Evolutionary conservation across 2,113 vertebrate genomes (phyloP), one percentile per base, ranked within the genome.

Genomic region (Amazona vittata): DNA sequence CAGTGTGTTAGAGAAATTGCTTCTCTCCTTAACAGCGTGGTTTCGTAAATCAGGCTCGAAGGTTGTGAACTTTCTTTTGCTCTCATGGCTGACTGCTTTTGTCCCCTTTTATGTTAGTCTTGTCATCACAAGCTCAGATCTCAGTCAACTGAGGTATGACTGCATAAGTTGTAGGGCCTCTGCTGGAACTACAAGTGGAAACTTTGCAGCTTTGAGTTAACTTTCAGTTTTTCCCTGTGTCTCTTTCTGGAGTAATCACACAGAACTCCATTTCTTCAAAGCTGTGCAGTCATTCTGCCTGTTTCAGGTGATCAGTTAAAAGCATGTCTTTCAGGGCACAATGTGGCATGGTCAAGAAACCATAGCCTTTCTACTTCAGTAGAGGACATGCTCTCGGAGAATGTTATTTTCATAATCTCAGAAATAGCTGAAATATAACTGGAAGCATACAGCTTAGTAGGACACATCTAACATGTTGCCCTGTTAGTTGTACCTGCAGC

Each of bases 301-400:
- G 13, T 91, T 87, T 76, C 29, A 53, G n/a, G 13, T 49, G 52
- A 69, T 62, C 44, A 52, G 0, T 75, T 53, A 41, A 25, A 88
- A 92, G 7, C 3, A 0, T 86, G 17, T 1, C 0, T 89, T 91
- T 84, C 10, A 12, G 53, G 33, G 24, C 20, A 37, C 0, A 1
- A 12, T 71, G 25, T 47, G 83, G 29, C 33, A 82, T 79, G 44
- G 39, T 33, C 6, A 63, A 71, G 57, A 76, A 90, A 60, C 28
- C 15, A 24, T 12, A 50, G 28, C 20, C 13, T 35, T 7, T 33
- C 43, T 73, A 7, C 52, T 60, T 59, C 10, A 52, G 24, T 28
- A 71, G 43, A 41, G 59, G 15, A 47, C 15, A 2, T 52, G 18
- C 8, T 79, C 28, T 85, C 33, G 26, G 39, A 46, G 9, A 53